Base-by-base conservation (phyloP, 1,140 invertebrate species). In the Anoplophora glabripennis region DNA sequence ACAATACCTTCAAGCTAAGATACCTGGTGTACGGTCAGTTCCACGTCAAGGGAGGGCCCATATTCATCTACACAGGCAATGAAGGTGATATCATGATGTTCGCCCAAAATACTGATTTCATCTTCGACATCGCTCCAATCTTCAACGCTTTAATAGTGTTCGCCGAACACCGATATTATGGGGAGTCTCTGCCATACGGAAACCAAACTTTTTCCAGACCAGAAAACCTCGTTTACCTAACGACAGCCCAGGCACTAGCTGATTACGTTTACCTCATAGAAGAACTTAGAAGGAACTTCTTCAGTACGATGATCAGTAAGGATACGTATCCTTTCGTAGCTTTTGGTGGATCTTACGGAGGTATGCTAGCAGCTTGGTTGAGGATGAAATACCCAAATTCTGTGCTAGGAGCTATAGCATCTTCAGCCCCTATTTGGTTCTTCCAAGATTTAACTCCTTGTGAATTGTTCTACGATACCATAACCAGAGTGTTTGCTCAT, bases 11-110 rank as follows among this genome's bases (percentile, higher is more conserved):
- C 73, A 79, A 86, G 59, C 79, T 93, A 66, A 80, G 90, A 62
- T 97, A 95, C 77, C 76, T 98, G 34, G 76, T 89, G 48, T 92
- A 92, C 69, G 85, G 91, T 61, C 83, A 86, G 2, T 83, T 82
- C 73, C 88, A 87, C 83, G 75, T 84, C 46, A 70, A 76, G 49
- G 74, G 81, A 34, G 80, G 84, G 38, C 92, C 95, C 1, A 93
- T 97, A 63, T 95, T 98, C 73, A 96, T 98, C 72, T 99, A 99
- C 72, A 93, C 94, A n/a, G 96, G 96, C 63, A 99, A 99, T 81
- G 97, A 99, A 81, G 96, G 95, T 54, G 83, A 86, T 65, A 96
- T 99, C 61, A 86, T 91, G 72, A 76, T 83, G 61, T 99, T 99
- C 79, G 91, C 90, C 3, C 79, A 96, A 69, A 97, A 98, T 77